These are phyloP conservation scores for Microcebus tavaratra DNA, from an alignment of 2,113 vertebrate genomes.

Conservation along the genomic window DNA sequence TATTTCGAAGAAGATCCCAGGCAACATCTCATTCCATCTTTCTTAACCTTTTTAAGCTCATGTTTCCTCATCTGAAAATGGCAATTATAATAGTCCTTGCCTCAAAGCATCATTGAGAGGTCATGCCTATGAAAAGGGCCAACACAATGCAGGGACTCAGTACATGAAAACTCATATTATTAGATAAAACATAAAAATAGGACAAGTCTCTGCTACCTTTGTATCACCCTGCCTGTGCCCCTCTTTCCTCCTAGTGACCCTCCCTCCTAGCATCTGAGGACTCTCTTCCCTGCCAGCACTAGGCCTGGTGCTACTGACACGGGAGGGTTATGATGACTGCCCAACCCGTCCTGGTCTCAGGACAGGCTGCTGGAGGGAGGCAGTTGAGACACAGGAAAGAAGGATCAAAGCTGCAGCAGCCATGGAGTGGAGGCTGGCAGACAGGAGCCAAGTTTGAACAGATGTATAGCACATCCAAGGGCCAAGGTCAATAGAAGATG, in stretches of 20 bases:
- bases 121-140: background rate
- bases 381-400: background rate
- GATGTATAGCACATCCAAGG: background rate
- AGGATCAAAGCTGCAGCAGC: background rate
- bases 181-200: constrained; percentile 4
- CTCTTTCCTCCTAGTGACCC: background rate
- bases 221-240: background rate
- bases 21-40: background rate
- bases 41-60: background rate
- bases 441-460: background rate
- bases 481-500: background rate
- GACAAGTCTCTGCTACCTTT: background rate
- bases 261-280: background rate
- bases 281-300: background rate
- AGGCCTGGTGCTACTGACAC: background rate
- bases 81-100: background rate
- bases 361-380: background rate
- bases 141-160: background rate
- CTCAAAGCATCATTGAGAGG: background rate
- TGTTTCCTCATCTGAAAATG: constrained; percentile 30
- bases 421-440: background rate
- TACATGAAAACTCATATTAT: background rate
- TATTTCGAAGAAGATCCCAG: background rate
- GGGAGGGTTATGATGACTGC: background rate
- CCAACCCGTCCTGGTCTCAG: background rate